Evolutionary conservation across 2,797 vertebrate genomes (phyloP).

Genomic region (Myotis myotis): DNA sequence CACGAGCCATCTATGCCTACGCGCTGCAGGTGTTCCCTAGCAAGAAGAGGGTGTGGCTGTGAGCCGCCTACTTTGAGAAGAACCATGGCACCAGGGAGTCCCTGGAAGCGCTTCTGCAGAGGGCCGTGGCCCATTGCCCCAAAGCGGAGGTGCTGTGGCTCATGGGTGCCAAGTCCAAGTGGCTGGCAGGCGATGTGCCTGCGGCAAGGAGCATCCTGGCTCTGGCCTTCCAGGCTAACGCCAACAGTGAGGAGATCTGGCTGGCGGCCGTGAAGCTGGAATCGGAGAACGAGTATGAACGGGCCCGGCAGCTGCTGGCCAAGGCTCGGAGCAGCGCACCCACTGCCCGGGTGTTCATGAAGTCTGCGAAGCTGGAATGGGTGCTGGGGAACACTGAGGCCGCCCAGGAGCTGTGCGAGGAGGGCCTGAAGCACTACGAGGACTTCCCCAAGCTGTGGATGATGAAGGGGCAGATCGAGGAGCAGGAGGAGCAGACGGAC

Average conservation of each 20-base stretch:
- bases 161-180: conserved; percentile 99
- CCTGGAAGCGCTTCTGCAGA: conserved; percentile 95
- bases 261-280: conserved; percentile 98
- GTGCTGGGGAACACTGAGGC: conserved; percentile 95
- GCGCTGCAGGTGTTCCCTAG: conserved; percentile 97
- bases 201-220: conserved; percentile 98
- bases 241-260: conserved; percentile 99
- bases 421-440: conserved; percentile 96
- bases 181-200: conserved; percentile 97
- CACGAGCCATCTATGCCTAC: conserved; percentile 96
- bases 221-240: conserved; percentile 98
- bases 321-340: conserved; percentile 98
- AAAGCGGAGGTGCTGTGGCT: conserved; percentile 99
- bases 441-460: conserved; percentile 99
- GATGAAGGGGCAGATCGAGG: conserved; percentile 98
- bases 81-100: conserved; percentile 98
- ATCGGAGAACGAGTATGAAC: conserved; percentile 97
- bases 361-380: conserved; percentile 98
- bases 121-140: conserved; percentile 98
- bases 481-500: conserved; percentile 92
- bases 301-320: conserved; percentile 93
- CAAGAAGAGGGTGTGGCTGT: conserved; percentile 98
- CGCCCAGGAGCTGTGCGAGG: conserved; percentile 94
- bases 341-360: conserved; percentile 98
- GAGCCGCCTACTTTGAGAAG: conserved; percentile 98